These are phyloP conservation scores for Bombylius discolor DNA, from an alignment of 2,888 invertebrate species.

Conservation along the genomic window DNA sequence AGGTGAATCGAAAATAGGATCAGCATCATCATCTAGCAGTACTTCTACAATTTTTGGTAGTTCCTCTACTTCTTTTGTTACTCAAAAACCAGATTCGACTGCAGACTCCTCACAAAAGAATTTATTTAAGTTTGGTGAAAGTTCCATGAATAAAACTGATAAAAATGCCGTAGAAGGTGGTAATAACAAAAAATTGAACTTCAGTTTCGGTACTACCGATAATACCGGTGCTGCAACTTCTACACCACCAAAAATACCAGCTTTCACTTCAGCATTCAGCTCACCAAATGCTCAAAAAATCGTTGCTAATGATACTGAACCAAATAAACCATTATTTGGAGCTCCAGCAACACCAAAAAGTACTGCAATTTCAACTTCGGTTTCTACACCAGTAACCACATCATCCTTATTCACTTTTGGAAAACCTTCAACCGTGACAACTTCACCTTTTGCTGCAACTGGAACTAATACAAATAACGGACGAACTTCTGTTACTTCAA, in stretches of 20 bases:
- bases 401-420: constrained; percentile 7
- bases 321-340: constrained; percentile 1
- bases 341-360: constrained; percentile 7
- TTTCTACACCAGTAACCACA: constrained; percentile 1
- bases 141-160: background rate
- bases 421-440: constrained; percentile 8
- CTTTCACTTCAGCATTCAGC: constrained; percentile 13
- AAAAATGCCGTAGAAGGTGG: background rate
- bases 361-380: constrained; percentile 7
- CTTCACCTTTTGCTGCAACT: constrained; percentile 13
- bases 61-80: background rate
- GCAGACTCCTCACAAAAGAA: background rate
- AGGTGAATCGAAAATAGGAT: too few relatives aligned
- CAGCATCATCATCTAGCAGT: background rate
- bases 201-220: background rate
- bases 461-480: constrained; percentile 11
- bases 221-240: background rate
- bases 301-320: constrained; percentile 4
- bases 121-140: background rate
- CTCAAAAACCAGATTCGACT: background rate
- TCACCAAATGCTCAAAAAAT: constrained; percentile 2
- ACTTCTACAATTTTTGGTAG: background rate
- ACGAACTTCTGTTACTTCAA: constrained; percentile 1
- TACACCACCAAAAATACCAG: constrained; percentile 4
- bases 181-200: background rate